Evolutionary conservation across 2,888 invertebrate species (phyloP), one percentile per base, ranked within the genome.

Genomic region (Ornithoptera priamus): DNA sequence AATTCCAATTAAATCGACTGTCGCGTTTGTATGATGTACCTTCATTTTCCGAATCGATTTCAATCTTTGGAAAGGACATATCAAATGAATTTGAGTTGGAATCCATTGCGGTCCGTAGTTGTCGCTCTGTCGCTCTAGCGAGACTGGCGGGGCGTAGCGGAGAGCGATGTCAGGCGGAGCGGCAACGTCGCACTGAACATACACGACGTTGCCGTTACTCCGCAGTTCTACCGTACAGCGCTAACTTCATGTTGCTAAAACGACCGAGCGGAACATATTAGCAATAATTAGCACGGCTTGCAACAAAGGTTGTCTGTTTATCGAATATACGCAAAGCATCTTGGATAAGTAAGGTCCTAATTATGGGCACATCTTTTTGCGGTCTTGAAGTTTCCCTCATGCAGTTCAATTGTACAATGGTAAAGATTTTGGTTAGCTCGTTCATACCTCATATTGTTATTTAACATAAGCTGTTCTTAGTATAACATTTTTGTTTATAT

Each of bases 121-220:
- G 75, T 78, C 87, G 88, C 85, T 77, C 77, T 79, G 77, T 80
- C 82, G 87, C 87, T 91, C 89, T 90, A 89, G 90, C 87, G 90
- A 91, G 89, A 91, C 91, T 91, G 39, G 89, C 85, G 82, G 81
- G 80, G 78, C 73, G 73, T 73, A 74, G 77, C 69, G 76, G 86
- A 85, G 83, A 85, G 72, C 71, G 76, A 75, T 87, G 85, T 87
- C 87, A 74, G 75, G 72, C 84, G 79, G 79, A 84, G 79, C 81
- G 88, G 87, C 90, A 90, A 88, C 90, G 75, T 77, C 80, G 86
- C 77, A 76, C 72, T 66, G 20, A 64, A 59, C 72, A 71, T 22
- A 69, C 75, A 77, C 79, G 75, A 69, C 76, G 85, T 83, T 84
- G 85, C 83, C 81, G 62, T 46, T 67, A 46, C 59, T 39, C 74